These are phyloP conservation scores for Lepidurus arcticus DNA, from an alignment of 1,140 invertebrate genomes.

Conservation along the genomic window DNA sequence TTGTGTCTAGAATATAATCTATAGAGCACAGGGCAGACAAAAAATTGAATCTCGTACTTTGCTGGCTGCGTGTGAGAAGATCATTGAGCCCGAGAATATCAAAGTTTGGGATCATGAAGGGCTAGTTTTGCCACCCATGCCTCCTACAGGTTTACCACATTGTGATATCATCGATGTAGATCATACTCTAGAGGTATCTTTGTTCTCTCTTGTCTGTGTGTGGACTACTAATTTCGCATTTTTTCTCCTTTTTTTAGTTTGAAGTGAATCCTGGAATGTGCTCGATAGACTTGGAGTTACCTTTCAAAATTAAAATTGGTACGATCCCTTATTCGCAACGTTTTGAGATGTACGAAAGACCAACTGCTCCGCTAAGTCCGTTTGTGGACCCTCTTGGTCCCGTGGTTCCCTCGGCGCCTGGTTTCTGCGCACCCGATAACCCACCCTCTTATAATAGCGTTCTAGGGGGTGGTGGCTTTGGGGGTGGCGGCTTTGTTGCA, in stretches of 20 bases:
- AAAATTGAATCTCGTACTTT: background rate
- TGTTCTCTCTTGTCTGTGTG: background rate
- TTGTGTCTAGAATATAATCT: background rate
- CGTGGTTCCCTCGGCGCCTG: background rate
- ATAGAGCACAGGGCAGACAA: background rate
- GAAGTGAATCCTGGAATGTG: conserved; percentile 22
- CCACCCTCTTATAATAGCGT: background rate
- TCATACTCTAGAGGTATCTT: conserved; percentile 20
- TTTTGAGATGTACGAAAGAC: conserved; percentile 25
- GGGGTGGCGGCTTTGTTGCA: background rate
- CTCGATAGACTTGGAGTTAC: background rate
- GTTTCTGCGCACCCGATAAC: background rate
- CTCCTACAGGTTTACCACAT: conserved; percentile 7
- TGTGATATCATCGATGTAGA: conserved; percentile 2
- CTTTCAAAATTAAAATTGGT: conserved; percentile 21
- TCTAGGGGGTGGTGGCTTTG: background rate
- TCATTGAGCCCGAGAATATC: background rate
- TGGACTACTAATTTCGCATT: too few relatives aligned
- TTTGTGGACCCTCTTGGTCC: background rate
- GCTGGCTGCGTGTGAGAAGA: background rate
- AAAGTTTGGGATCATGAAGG: conserved; percentile 9
- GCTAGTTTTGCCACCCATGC: background rate
- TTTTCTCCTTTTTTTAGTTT: background rate
- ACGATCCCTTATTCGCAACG: conserved; percentile 1
- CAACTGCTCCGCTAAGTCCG: background rate